phyloP scores from a whole-genome alignment of 2,888 invertebrate genomes.

The Drosophila anceps region DNA sequence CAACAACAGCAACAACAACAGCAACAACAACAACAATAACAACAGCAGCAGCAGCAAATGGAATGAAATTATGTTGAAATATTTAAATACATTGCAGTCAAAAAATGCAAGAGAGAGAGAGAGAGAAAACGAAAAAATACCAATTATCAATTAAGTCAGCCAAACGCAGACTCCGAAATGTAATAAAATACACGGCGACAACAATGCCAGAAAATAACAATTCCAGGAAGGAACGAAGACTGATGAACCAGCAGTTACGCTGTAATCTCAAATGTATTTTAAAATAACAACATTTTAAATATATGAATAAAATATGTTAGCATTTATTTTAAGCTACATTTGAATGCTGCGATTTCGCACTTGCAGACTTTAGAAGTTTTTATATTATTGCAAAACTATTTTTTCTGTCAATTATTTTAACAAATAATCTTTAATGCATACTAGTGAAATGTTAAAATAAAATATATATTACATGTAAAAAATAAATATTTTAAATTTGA shows the following conservation, averaged over 20 bases:
- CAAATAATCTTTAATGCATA: too few relatives aligned
- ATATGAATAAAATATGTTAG: background rate
- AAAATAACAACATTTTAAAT: too few relatives aligned
- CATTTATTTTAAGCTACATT: background rate
- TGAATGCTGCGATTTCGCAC: background rate
- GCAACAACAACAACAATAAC: constrained; percentile 30
- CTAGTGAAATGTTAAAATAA: too few relatives aligned
- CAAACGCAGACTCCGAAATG: constrained; percentile 62
- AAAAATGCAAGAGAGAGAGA: constrained; percentile 2
- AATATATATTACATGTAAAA: too few relatives aligned
- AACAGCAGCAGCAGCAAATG: constrained; percentile 35
- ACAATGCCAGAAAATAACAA: constrained; percentile 57
- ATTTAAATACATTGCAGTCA: constrained; percentile 69
- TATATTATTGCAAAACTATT: too few relatives aligned
- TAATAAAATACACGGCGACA: constrained; percentile 66
- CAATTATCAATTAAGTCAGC: constrained; percentile 83
- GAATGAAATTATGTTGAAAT: constrained; percentile 76
- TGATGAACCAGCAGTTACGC: constrained; percentile 12
- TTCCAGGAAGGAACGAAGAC: background rate
- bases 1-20: constrained; percentile 3
- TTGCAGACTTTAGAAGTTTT: too few relatives aligned
- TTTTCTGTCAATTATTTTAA: too few relatives aligned
- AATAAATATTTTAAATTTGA: too few relatives aligned
- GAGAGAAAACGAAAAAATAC: constrained; percentile 40
- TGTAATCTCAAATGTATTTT: background rate